Evolutionary conservation across 2,113 vertebrate species (phyloP), one percentile per base, ranked within the genome.

Genomic region (Corythornis madagascariensis): DNA sequence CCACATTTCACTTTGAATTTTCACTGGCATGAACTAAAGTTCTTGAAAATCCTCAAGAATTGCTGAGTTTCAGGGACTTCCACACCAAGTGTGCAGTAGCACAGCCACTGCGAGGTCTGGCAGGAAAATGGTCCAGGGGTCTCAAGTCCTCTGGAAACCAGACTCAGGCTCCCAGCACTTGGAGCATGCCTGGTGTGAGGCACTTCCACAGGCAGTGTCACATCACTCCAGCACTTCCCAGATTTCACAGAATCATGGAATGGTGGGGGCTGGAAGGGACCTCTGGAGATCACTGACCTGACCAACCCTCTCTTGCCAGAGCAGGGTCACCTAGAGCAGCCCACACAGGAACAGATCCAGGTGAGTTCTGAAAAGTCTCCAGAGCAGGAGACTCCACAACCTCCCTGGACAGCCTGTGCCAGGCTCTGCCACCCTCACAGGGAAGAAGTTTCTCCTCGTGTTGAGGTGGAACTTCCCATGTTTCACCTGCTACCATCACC

Each of bases 31-130:
- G 8, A 50, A 40, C 8, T 26, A 4, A 61, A 66, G 20, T 31
- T 72, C 45, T 65, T 24, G 25, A 82, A 69, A 63, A 63, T 42
- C 31, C 35, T 82, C 15, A 33, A 33, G 24, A 75, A 33, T 0
- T 28, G 35, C 33, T 31, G 52, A 73, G 38, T 63, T 79, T 79
- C 29, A 38, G 42, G 15, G 24, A 59, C 38, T 50, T 29, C 22
- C 57, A 48, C 1, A 14, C 8, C 26, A 85, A 77, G 64, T 1
- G 4, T 13, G 7, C 20, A 10, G 28, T 8, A 25, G 6, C 22
- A 55, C 18, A 76, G 63, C 33, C 61, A 50, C 18, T 3, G 0
- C 0, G 1, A 24, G 53, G 55, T 22, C 21, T 0, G 0, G 40
- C 0, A n/a, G n/a, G 47, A 59, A 86, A 88, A 63, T 0, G 3